Conservation (phyloP, 2,888 invertebrate species). For the Xanthia togata region DNA sequence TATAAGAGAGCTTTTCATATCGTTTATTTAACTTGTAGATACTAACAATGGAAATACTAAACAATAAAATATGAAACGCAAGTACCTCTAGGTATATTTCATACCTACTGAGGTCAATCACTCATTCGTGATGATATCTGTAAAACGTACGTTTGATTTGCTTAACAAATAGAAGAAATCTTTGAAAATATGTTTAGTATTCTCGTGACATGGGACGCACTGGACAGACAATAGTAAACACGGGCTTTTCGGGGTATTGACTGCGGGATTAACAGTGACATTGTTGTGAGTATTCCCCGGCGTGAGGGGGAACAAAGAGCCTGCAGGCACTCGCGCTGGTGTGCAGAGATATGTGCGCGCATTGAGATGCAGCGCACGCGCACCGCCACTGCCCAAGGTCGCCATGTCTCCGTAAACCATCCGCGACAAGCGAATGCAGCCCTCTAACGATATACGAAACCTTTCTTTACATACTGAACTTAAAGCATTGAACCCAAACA, state of each 20-base stretch:
- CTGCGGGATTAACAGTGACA: slow-evolving; percentile 68
- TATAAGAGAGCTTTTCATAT: slow-evolving; percentile 6
- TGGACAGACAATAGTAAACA: slow-evolving; percentile 71
- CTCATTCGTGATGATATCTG: slow-evolving; percentile 63
- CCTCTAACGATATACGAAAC: slow-evolving; percentile 21
- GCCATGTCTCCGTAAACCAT: slow-evolving; percentile 69
- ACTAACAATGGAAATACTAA: slow-evolving; percentile 36
- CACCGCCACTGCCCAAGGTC: slow-evolving; percentile 81
- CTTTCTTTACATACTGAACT: slow-evolving; percentile 23
- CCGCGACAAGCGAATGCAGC: slow-evolving; percentile 29
- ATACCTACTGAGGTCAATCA: slow-evolving; percentile 61
- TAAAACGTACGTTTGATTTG: slow-evolving; percentile 63
- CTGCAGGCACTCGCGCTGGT: slow-evolving; percentile 53
- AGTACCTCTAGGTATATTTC: slow-evolving; percentile 31
- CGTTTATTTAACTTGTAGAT: background rate
- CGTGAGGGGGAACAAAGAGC: slow-evolving; percentile 76
- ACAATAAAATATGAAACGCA: slow-evolving; percentile 36
- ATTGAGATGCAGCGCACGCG: slow-evolving; percentile 83
- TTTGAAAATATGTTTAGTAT: slow-evolving; percentile 68
- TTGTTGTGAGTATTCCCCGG: slow-evolving; percentile 71
- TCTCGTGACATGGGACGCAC: slow-evolving; percentile 63
- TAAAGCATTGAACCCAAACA: slow-evolving; percentile 3
- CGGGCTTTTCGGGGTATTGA: slow-evolving; percentile 75
- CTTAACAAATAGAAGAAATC: slow-evolving; percentile 68
- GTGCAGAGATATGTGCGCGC: slow-evolving; percentile 71